Base-by-base conservation (phyloP, 1,140 invertebrate genomes). In the Caenorhabditis brenneri region DNA sequence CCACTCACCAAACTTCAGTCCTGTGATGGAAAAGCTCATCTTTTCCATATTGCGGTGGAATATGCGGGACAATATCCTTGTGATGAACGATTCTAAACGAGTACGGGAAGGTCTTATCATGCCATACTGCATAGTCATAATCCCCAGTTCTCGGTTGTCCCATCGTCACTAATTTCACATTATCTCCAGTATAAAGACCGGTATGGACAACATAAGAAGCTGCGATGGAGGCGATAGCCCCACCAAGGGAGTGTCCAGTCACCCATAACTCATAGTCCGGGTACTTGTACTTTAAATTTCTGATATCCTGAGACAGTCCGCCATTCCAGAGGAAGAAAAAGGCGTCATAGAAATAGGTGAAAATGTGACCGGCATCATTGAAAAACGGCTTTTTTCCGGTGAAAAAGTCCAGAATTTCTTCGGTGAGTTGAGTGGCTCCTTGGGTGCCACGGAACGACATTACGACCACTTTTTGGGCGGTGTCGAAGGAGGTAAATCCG, bases 111-210 rank as follows among this genome's bases (percentile, higher is more conserved):
- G 60, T 82, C n/a, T 29, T 46, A 49, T 82, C 81, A 49, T 82
- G 81, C 81, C 81, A 82, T 27, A 58, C 39, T 16, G 87, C 87
- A 60, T 88, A 88, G n/a, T 81, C 55, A 15, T 58, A 69, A 33
- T 87, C 80, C 31, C 87, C 87, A 16, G 88, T 83, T 74, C 87
- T 27, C 22, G 87, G 87, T 42, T 86, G 69, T 58, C 87, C 87
- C 78, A 88, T 84, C 1, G 87, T 88, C 19, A 84, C 51, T 22
- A 87, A 48, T 31, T 53, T 53, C 24, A 87, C 74, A 16, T 84
- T 16, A 29, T 82, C 46, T 6, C 29, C 22, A 29, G 80, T 27
- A 16, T 49, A 69, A 7, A 86, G n/a, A n/a, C 81, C 84, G 1
- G 49, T 29, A n/a, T 85, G 69, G 7, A 88, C 79, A 9, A 80